These are phyloP conservation scores for Agrochola macilenta DNA, from an alignment of 2,888 invertebrate species.

Conservation along the genomic window DNA sequence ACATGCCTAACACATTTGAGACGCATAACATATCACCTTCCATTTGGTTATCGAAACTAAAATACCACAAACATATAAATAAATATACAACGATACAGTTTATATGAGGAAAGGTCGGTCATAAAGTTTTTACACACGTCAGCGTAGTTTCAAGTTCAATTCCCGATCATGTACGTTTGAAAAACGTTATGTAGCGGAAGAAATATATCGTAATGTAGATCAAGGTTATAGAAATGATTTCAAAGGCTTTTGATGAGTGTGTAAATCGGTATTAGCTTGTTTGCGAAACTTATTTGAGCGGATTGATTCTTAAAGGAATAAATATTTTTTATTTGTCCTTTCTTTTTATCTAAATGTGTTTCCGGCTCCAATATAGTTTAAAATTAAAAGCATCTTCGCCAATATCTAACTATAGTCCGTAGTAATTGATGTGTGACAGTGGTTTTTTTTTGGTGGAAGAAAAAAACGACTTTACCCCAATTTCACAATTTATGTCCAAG, in stretches of 20 bases:
- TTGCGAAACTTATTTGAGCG: not conserved
- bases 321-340: no score
- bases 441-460: no score
- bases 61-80: slow-evolving; percentile 34
- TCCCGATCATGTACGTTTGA: slow-evolving; percentile 24
- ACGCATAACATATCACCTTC: not conserved
- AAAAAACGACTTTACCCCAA: no score
- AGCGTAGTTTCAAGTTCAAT: slow-evolving; percentile 41
- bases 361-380: no score
- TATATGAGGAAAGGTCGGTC: slow-evolving; percentile 48
- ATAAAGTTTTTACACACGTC: slow-evolving; percentile 47
- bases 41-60: slow-evolving; percentile 28
- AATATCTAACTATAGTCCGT: no score
- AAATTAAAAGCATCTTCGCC: no score
- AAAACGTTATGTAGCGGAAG: slow-evolving; percentile 10
- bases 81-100: slow-evolving; percentile 47
- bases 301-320: not conserved
- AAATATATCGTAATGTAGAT: slow-evolving; percentile 9
- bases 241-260: not conserved
- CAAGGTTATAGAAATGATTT: slow-evolving; percentile 9
- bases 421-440: no score
- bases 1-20: slow-evolving; percentile 1
- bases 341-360: no score
- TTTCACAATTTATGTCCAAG: no score
- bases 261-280: not conserved